phyloP scores from a whole-genome alignment of 2,113 vertebrate genomes.

The Hepsetus odoe region DNA sequence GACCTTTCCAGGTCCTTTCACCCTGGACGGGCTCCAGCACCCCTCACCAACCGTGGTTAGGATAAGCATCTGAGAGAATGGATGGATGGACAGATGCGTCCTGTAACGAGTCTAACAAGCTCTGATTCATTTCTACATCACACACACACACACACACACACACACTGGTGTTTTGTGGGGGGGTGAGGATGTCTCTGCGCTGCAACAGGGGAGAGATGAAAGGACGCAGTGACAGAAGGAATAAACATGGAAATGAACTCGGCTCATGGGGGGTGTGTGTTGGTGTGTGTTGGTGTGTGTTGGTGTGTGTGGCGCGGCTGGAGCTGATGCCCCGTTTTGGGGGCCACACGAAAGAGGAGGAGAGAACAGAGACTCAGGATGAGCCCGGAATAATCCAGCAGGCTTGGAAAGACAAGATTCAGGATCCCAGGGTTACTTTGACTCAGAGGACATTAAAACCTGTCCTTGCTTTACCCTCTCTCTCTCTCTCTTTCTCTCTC shows the following conservation, averaged over 20 bases:
- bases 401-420: neutral
- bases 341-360: constrained; percentile 46
- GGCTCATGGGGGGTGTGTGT: constrained; percentile 57
- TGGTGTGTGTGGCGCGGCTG: neutral
- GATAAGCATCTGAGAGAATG: too few species aligned
- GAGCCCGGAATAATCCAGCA: constrained; percentile 4
- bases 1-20: too few species aligned
- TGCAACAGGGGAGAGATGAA: constrained; percentile 61
- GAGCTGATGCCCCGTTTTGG: neutral
- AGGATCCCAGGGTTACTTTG: constrained; percentile 62
- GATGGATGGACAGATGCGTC: constrained; percentile 46
- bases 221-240: constrained; percentile 60
- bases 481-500: constrained; percentile 12
- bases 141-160: neutral
- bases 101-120: constrained; percentile 54
- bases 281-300: neutral
- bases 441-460: constrained; percentile 65
- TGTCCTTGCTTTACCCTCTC: constrained; percentile 40
- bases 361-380: constrained; percentile 4
- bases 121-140: constrained; percentile 48
- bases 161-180: neutral
- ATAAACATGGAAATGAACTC: constrained; percentile 67
- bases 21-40: too few species aligned
- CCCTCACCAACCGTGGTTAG: constrained; percentile 64
- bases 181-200: neutral